phyloP scores from a whole-genome alignment of 2,797 vertebrate genomes.

The Balearica regulorum region DNA sequence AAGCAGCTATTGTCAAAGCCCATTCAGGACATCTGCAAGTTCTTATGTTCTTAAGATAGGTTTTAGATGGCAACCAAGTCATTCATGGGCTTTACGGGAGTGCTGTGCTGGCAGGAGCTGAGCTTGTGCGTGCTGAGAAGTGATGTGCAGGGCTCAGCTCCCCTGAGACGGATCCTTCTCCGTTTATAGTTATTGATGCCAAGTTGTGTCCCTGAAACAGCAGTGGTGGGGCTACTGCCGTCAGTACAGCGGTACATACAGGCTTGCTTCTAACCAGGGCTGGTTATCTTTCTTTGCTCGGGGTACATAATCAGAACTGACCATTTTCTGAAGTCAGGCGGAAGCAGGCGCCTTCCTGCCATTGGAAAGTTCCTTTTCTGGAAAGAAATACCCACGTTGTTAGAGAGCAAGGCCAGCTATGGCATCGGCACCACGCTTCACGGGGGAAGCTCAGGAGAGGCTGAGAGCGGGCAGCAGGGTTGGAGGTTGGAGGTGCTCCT shows the following conservation, averaged over 20 bases:
- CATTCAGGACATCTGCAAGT: neutral
- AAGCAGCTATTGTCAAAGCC: neutral
- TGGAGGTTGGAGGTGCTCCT: neutral
- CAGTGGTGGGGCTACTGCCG: neutral
- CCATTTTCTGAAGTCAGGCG: neutral
- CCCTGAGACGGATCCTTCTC: neutral
- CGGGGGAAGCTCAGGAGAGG: neutral
- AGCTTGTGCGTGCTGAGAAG: neutral
- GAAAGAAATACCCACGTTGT: accelerated
- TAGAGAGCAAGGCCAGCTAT: neutral
- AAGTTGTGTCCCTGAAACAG: neutral
- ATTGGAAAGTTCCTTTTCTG: neutral
- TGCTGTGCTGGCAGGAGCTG: neutral
- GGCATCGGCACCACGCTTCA: accelerated
- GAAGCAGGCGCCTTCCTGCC: neutral
- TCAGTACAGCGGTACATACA: accelerated
- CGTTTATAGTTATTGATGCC: neutral
- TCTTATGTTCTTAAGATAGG: too few species aligned
- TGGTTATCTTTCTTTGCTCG: neutral
- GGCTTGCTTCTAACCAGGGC: neutral
- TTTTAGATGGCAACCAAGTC: neutral
- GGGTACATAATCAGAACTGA: neutral
- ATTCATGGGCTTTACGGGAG: neutral
- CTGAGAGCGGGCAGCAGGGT: neutral
- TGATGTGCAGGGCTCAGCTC: neutral